Evolutionary conservation across 2,113 vertebrate genomes (phyloP), one percentile per base, ranked within the genome.

Genomic region (Lota lota): DNA sequence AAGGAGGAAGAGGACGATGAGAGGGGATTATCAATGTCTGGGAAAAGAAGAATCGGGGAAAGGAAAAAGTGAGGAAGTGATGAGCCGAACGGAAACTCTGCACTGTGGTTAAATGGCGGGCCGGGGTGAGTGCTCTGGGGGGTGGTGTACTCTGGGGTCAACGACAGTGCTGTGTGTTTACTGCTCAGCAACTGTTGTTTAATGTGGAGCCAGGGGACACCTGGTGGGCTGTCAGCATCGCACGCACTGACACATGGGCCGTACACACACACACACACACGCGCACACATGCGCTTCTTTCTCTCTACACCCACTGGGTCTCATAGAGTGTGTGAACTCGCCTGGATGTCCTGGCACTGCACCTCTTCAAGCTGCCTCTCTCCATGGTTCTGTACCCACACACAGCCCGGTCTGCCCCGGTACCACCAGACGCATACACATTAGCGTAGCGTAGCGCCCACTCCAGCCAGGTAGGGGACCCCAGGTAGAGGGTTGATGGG

Each of bases 331-430:
- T 54, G 4, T 24, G 18, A 24, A 7, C 53, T 20, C 24, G 21
- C 15, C 11, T 67, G 22, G 5, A 62, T 64, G 18, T 61, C 16
- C 17, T 15, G 56, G 12, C 20, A 14, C 64, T 69, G 54, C 72
- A 69, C 66, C 64, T 53, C 22, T 14, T 69, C 76, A 77, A 19
- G 10, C 24, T 19, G 60, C 56, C 1, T 65, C 90, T 90, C 83
- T 89, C 90, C 86, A 67, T 80, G 88, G 89, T 88, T 77, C 88
- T 92, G 89, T 88, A 88, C 76, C 75, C 71, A 77, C 40, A 50
- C 40, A 50, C 40, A 50, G 5, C 5, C 5, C 12, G 12, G 17
- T 17, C 1, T 1, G 12, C 50, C 12, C 51, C 12, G 12, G 16
- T 7, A 53, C 51, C 12, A 14, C 12, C 51, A 5, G 12, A 53